Percentiles rank a stretch among this genome's conserved stretches.
Conservation (phyloP, 2,797 vertebrate species). For the Eleutherodactylus coqui region DNA sequence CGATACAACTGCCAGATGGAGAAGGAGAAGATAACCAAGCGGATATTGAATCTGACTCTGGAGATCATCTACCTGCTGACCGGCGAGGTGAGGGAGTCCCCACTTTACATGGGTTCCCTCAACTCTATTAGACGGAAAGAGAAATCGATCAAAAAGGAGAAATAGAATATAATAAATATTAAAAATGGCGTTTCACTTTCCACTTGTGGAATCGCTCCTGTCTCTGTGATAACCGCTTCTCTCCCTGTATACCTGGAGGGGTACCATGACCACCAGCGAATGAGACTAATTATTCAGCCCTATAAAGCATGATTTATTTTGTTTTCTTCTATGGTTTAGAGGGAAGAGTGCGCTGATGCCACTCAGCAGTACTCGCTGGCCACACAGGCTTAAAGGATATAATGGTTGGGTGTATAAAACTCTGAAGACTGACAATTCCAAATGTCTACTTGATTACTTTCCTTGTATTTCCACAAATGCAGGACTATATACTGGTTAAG, state of each 20-base stretch:
- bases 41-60: constrained; percentile 29
- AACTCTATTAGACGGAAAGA: no score
- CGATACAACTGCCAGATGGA: not conserved
- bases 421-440: not conserved
- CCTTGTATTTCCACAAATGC: not conserved
- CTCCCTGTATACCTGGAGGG: no score
- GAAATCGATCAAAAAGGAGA: no score
- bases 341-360: not conserved
- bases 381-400: not conserved
- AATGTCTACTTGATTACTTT: not conserved
- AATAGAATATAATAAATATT: no score
- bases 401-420: not conserved
- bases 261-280: no score
- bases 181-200: no score
- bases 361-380: not conserved
- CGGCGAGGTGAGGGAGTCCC: constrained; percentile 32
- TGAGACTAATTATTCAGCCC: not conserved
- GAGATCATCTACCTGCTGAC: constrained; percentile 34
- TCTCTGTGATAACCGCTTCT: no score
- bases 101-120: no score
- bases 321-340: not conserved
- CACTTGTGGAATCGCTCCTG: no score
- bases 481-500: constrained; percentile 26
- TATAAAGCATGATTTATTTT: not conserved
- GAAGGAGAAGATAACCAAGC: not conserved